Percentiles rank a stretch among this genome's conserved stretches.
Conservation (phyloP, 2,888 invertebrate genomes). For the Litoditis marina region DNA sequence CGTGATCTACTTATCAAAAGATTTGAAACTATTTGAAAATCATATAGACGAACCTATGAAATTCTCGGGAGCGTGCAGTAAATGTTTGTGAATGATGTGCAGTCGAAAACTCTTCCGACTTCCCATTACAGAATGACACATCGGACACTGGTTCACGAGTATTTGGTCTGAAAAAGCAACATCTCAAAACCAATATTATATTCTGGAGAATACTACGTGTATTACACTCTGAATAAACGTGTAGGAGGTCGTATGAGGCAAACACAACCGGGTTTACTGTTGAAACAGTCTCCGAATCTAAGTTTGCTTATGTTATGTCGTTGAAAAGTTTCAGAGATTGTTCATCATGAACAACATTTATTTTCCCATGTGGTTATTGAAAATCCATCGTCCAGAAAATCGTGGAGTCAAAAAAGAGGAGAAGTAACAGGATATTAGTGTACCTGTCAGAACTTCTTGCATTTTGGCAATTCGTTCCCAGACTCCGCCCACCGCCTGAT, state of each 20-base stretch:
- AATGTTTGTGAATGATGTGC: conserved; percentile 20
- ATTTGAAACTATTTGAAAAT: not conserved
- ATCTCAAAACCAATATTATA: no score
- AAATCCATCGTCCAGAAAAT: no score
- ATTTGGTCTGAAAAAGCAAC: conserved; percentile 11
- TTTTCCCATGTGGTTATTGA: no score
- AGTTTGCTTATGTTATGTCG: no score
- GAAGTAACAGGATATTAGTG: no score
- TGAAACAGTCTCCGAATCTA: no score
- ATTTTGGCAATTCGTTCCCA: conserved; percentile 17
- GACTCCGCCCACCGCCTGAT: conserved; percentile 11
- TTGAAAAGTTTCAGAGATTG: no score
- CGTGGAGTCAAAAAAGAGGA: no score
- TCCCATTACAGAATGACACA: conserved; percentile 20
- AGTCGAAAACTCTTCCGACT: conserved; percentile 20
- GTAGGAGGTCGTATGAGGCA: not conserved
- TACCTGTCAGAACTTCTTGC: conserved; percentile 18
- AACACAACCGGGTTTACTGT: no score
- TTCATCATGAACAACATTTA: no score
- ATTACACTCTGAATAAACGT: not conserved
- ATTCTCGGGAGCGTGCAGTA: conserved; percentile 8
- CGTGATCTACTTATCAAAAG: no score
- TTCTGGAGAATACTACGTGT: no score
- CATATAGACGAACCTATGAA: conserved; percentile 13
- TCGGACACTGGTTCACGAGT: conserved; percentile 19